Base-by-base conservation (phyloP, 2,113 vertebrate species). In the Cyphomyrus discorhynchus region DNA sequence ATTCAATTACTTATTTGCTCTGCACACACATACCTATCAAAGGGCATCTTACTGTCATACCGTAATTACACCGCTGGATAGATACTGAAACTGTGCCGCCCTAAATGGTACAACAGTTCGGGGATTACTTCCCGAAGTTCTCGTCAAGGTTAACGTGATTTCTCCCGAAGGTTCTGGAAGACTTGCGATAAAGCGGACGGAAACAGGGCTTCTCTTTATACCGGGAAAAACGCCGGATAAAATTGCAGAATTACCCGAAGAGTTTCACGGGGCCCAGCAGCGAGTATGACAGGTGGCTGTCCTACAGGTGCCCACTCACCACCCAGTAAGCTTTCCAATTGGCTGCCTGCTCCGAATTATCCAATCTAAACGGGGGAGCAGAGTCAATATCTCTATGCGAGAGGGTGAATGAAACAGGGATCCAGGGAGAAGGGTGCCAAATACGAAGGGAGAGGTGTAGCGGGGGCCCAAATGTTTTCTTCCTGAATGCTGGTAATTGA, bases 1-100 rank as follows among this genome's bases (percentile, higher is more conserved):
- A 52, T 52, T 87, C 85, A 87, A 52, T 53, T 53, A 53, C 50
- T 87, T 87, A 35, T 53, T 35, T 87, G 85, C 50, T 53, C 53
- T 31, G 45, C 50, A 19, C 42, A 82, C 13, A 53, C 24, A 53
- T 35, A 87, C 85, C 47, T 87, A 87, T 52, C 85, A 87, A 53
- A 52, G 84, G 82, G 39, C 82, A 84, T 84, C 82, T 84, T 84
- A 46, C 45, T 45, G 82, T 84, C 82, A 53, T 31, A 35, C 15
- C 85, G 17, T 50, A 27, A 52, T 52, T 49, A 80, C 49, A 53
- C n/a, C 17, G 85, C 85, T 86, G 85, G 49, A 87, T 31, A 56
- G 85, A 24, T 87, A 53, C 49, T 53, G 85, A 53, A 87, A 35
- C 31, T 15, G 13, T 50, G 50, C 50, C 31, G 46, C 27, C 27